phyloP scores from a whole-genome alignment of 2,113 vertebrate species.

The Scophthalmus maximus region DNA sequence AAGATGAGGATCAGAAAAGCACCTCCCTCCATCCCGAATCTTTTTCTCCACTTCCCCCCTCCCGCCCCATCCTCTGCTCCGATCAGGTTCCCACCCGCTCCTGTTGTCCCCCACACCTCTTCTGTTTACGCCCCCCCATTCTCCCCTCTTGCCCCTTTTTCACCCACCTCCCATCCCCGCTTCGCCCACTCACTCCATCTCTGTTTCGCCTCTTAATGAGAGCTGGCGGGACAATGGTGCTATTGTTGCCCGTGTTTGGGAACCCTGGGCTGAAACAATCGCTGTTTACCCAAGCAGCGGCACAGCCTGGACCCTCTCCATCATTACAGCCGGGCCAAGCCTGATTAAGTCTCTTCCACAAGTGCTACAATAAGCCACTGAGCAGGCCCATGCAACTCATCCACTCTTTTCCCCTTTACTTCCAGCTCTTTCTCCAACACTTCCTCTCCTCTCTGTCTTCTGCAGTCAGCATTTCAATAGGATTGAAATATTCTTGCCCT shows the following conservation, averaged over 20 bases:
- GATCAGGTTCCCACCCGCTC: conserved; percentile 86
- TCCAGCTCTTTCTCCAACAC: conserved; percentile 49
- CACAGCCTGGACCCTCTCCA: conserved; percentile 80
- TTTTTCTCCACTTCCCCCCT: conserved; percentile 35
- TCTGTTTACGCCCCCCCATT: conserved; percentile 17
- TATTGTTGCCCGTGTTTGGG: conserved; percentile 86
- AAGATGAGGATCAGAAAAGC: conserved; percentile 46
- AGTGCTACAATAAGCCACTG: conserved; percentile 83
- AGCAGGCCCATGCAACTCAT: conserved; percentile 71
- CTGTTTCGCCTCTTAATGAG: conserved; percentile 86
- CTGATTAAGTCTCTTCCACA: conserved; percentile 86
- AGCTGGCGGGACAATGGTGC: conserved; percentile 87
- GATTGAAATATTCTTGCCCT: conserved; percentile 47
- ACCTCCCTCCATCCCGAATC: conserved; percentile 41
- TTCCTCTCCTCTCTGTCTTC: conserved; percentile 41
- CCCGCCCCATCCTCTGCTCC: conserved; percentile 64
- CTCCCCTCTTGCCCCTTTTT: conserved; percentile 53
- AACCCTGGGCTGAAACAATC: conserved; percentile 87
- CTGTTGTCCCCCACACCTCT: conserved; percentile 33
- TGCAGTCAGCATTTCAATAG: conserved; percentile 65
- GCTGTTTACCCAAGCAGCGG: conserved; percentile 89
- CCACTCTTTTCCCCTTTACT: conserved; percentile 41
- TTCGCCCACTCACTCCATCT: conserved; percentile 53
- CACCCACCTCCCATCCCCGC: conserved; percentile 57
- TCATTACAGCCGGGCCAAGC: conserved; percentile 86